These are phyloP conservation scores for Agonum fuliginosum DNA, from an alignment of 2,888 invertebrate species.

Conservation along the genomic window DNA sequence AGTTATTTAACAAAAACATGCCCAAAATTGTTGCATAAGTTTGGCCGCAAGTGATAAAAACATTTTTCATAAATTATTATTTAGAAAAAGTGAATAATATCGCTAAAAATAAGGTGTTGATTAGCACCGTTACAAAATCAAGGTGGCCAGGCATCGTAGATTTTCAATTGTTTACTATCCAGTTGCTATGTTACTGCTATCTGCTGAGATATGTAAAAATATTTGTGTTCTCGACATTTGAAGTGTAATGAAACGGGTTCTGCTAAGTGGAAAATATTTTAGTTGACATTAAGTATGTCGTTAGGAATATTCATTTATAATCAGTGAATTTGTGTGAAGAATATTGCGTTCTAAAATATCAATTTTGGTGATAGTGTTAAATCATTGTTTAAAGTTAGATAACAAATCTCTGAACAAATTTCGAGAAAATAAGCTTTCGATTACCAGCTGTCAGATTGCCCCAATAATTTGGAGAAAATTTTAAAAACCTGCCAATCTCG, in stretches of 20 bases:
- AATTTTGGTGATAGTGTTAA: too few relatives aligned
- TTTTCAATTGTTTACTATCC: constrained; percentile 40
- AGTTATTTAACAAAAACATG: neutral
- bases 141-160: constrained; percentile 1
- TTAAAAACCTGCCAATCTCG: too few relatives aligned
- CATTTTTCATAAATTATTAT: neutral
- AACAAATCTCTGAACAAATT: too few relatives aligned
- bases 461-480: too few relatives aligned
- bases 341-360: too few relatives aligned
- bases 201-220: constrained; percentile 34
- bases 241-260: constrained; percentile 27
- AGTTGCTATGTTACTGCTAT: constrained; percentile 22
- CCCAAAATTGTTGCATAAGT: neutral
- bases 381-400: too few relatives aligned
- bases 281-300: constrained; percentile 23
- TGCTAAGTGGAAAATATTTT: constrained; percentile 23
- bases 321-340: neutral
- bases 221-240: constrained; percentile 10
- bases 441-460: too few relatives aligned
- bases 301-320: neutral
- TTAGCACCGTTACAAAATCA: constrained; percentile 16
- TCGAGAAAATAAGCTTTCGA: too few relatives aligned
- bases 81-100: neutral
- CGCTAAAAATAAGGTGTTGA: neutral
- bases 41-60: neutral